These are phyloP conservation scores for Typhlichthys subterraneus DNA, from an alignment of 2,797 vertebrate genomes.

Conservation along the genomic window DNA sequence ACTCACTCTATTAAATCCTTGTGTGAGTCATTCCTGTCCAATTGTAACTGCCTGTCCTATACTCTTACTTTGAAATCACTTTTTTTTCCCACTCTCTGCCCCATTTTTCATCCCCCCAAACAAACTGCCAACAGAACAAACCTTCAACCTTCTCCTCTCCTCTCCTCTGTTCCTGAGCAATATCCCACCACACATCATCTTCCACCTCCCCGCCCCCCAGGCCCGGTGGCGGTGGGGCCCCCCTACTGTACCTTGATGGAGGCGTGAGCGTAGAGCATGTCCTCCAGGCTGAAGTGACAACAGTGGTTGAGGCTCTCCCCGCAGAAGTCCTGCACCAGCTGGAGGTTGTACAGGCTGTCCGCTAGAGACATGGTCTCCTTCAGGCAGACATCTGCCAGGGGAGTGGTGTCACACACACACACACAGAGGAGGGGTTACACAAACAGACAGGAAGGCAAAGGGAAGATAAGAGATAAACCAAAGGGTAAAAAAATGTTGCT, in stretches of 20 bases:
- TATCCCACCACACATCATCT: conserved; percentile 1
- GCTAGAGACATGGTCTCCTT: conserved; percentile 98
- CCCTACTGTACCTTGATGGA: conserved; percentile 87
- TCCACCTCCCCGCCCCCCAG: background rate
- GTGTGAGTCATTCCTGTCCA: conserved; percentile 67
- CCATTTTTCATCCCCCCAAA: conserved; percentile 1
- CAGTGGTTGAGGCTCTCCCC: conserved; percentile 92
- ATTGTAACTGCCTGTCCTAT: conserved; percentile 38
- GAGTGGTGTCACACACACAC: conserved; percentile 45
- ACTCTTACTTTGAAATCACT: background rate
- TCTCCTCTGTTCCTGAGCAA: background rate
- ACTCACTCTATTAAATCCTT: conserved; percentile 39
- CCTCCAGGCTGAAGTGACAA: conserved; percentile 97
- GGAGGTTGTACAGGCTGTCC: conserved; percentile 96
- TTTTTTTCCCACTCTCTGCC: conserved; percentile 11
- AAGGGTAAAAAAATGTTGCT: conserved; percentile 27
- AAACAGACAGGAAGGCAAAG: conserved; percentile 55
- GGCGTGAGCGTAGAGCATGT: conserved; percentile 94
- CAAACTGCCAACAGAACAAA: conserved; percentile 1
- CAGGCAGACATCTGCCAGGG: conserved; percentile 89
- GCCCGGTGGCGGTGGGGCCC: background rate
- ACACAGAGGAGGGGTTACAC: conserved; percentile 32
- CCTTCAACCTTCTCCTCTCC: background rate
- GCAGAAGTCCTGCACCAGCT: conserved; percentile 95
- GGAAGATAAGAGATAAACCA: conserved; percentile 57